phyloP scores from a whole-genome alignment of 2,888 invertebrate genomes.

The Oscheius sp. region DNA sequence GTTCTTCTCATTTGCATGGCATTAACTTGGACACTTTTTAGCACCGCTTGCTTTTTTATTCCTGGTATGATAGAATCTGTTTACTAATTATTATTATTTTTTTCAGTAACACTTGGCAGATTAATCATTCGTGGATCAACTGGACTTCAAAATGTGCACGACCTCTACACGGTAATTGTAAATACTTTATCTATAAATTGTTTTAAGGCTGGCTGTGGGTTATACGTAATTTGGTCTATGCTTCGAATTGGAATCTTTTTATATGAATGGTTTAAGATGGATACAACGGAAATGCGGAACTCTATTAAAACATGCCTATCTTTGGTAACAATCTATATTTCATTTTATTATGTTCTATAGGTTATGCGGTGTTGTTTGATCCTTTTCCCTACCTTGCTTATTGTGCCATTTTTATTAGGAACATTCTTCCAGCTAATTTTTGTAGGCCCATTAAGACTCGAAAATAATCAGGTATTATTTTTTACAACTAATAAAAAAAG shows the following conservation, averaged over 20 bases:
- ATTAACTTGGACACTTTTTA: constrained; percentile 85
- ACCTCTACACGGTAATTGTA: constrained; percentile 74
- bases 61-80: constrained; percentile 78
- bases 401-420: constrained; percentile 92
- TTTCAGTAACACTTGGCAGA: constrained; percentile 81
- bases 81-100: constrained; percentile 1
- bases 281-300: constrained; percentile 75
- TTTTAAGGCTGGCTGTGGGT: constrained; percentile 84
- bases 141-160: constrained; percentile 82
- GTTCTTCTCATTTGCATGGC: constrained; percentile 84
- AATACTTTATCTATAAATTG: no score
- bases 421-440: constrained; percentile 87
- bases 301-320: constrained; percentile 21
- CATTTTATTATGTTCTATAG: constrained; percentile 29
- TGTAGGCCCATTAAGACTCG: constrained; percentile 91
- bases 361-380: constrained; percentile 77
- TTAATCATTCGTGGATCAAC: constrained; percentile 51
- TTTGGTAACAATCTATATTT: background rate
- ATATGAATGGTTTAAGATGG: constrained; percentile 89
- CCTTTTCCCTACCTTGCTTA: constrained; percentile 82
- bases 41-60: constrained; percentile 86
- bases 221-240: constrained; percentile 93
- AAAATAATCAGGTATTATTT: constrained; percentile 74
- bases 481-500: constrained; percentile 74
- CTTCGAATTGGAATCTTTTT: constrained; percentile 79